Base-by-base conservation (phyloP, 2,113 vertebrate genomes). In the Cnemophilus loriae region DNA sequence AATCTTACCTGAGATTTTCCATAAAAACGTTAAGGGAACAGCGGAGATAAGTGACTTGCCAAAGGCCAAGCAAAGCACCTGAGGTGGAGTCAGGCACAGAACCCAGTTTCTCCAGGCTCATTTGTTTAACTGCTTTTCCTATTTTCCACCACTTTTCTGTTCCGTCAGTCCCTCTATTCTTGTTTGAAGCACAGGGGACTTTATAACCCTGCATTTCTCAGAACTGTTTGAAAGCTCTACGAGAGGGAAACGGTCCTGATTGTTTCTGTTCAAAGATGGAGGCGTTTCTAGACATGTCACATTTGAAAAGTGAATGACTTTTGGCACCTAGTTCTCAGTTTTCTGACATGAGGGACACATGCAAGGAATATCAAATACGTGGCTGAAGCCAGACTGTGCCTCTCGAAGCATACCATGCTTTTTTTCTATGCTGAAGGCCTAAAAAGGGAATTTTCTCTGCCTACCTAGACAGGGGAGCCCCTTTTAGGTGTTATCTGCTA, bases 301-400 rank as follows among this genome's bases (percentile, higher is more conserved):
- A 61, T 90, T 77, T 95, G 93, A 95, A 84, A 96, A 91, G 92
- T 75, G 94, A 96, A 57, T 87, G 94, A 95, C 92, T 97, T 96
- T 42, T 91, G 94, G 81, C 81, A 87, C 83, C 35, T 28, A 70
- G 87, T 89, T 74, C 93, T 84, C 83, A 13, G 49, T 89, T 92
- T 96, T 92, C 95, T 95, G 93, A 75, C 87, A 82, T 23, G 53
- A 92, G 88, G n/a, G 80, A 64, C 57, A 37, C 71, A 95, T 75
- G 88, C 77, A 76, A 92, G 78, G 90, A 95, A 90, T 95, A 94
- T 89, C 83, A 96, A 96, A 68, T 59, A n/a, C 9, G 1, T 39
- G 74, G 52, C 76, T 92, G 90, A 86, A 96, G 61, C 59, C 64
- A 81, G 60, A 35, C 60, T 50, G 8, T 3, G 9, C 3, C 53